Evolutionary conservation across 2,797 vertebrate genomes (phyloP), one percentile per base, ranked within the genome.

Genomic region (Psittacula derbiana): DNA sequence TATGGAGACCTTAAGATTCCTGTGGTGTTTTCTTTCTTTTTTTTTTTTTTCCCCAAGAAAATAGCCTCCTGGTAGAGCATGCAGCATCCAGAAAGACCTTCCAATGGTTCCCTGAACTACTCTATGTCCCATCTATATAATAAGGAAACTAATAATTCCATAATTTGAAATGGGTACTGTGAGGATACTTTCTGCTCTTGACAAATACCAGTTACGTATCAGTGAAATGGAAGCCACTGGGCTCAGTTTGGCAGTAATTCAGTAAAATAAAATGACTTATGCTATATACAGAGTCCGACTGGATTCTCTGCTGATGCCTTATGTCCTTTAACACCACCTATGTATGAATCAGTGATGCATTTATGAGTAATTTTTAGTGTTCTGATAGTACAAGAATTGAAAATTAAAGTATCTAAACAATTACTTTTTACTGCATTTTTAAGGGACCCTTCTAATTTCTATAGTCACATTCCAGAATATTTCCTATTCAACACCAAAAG

Each of bases 141-240:
- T 88, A 93, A 96, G 89, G 62, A 92, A 95, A 95, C 82, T 86
- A 95, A 94, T 93, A 97, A 91, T 90, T 97, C 91, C 91, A 86
- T 93, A 94, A 92, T 93, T 95, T 33, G 36, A 75, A 96, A 96
- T 84, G 85, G 62, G 66, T 66, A 76, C 85, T 96, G 31, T 62
- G 95, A 96, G 95, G 60, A 92, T 96, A 95, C 58, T 93, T 90
- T 84, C 76, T 88, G 87, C 80, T 94, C 80, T 86, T 81, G 66
- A 80, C 87, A 92, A 93, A 90, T 76, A 96, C 85, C 80, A 90
- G 89, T 84, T 94, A 92, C 44, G 73, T 86, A 46, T 93, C 93
- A 38, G 73, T 62, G 93, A 96, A 95, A 90, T 86, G 87, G 92
- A 90, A 94, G 78, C n/a, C 71, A 86, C 90, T 41, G 43, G 73